These are phyloP conservation scores for Lepidurus packardi DNA, from an alignment of 1,140 invertebrate genomes.

Conservation along the genomic window DNA sequence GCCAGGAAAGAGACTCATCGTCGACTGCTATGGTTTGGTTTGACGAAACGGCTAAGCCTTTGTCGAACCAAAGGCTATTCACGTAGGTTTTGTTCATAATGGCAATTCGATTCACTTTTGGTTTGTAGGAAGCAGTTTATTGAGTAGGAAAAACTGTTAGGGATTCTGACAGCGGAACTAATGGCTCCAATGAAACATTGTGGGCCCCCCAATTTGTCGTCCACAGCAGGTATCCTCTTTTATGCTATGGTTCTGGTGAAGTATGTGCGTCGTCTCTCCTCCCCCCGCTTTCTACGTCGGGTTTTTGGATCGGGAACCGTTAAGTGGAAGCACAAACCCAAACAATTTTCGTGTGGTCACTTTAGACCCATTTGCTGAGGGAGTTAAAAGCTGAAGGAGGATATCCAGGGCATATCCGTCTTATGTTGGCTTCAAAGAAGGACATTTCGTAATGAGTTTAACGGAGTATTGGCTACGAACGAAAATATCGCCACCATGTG, in stretches of 20 bases:
- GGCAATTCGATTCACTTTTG: background rate
- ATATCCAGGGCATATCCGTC: background rate
- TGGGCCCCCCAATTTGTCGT: background rate
- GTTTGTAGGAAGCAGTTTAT: background rate
- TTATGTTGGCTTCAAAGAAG: background rate
- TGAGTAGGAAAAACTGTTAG: background rate
- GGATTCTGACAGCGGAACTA: background rate
- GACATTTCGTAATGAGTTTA: conserved; percentile 9
- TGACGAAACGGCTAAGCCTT: too few species aligned
- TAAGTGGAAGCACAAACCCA: background rate
- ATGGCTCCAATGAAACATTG: background rate
- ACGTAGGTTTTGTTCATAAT: background rate
- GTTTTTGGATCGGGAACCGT: too few species aligned
- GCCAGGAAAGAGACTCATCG: too few species aligned
- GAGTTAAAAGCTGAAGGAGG: background rate
- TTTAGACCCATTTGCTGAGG: background rate
- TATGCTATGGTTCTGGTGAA: too few species aligned
- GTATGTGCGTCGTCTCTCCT: too few species aligned
- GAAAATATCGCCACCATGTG: conserved; percentile 5
- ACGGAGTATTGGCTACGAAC: background rate
- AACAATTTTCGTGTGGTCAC: background rate
- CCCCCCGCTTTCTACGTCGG: too few species aligned
- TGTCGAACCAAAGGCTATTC: background rate
- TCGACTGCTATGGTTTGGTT: too few species aligned
- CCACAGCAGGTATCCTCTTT: background rate